Evolutionary conservation across 2,797 vertebrate genomes (phyloP).

Genomic region (Crenichthys baileyi): DNA sequence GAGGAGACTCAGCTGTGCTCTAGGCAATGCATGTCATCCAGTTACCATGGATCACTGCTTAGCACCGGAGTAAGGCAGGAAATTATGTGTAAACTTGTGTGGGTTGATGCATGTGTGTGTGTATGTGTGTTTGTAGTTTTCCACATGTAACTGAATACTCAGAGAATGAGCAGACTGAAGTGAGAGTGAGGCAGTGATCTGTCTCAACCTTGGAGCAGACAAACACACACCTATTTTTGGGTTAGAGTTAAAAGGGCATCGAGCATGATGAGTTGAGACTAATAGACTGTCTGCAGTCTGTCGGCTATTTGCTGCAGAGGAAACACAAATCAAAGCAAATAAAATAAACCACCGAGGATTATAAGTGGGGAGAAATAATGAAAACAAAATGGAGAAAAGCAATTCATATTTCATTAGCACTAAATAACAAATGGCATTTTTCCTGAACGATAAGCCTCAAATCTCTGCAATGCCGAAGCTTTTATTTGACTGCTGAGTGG

Average conservation of each 20-base stretch:
- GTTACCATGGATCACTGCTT: conserved; percentile 84
- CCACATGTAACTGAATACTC: conserved; percentile 50
- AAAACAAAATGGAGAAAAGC: conserved; percentile 62
- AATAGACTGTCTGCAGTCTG: conserved; percentile 34
- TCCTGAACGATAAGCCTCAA: conserved; percentile 63
- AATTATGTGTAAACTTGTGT: conserved; percentile 56
- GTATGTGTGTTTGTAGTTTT: conserved; percentile 28
- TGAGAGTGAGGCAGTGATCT: conserved; percentile 69
- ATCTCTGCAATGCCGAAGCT: conserved; percentile 61
- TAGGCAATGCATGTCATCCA: conserved; percentile 80
- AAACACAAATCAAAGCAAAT: conserved; percentile 53
- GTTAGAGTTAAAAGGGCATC: conserved; percentile 44
- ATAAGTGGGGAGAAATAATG: conserved; percentile 56
- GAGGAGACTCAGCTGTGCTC: conserved; percentile 85
- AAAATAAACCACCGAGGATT: conserved; percentile 48
- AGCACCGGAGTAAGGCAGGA: conserved; percentile 57
- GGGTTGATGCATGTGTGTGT: conserved; percentile 31
- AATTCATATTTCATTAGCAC: conserved; percentile 73
- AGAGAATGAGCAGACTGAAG: conserved; percentile 68
- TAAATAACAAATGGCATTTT: conserved; percentile 68
- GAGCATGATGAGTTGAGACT: conserved; percentile 33
- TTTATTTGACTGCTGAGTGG: conserved; percentile 76
- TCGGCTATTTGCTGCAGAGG: conserved; percentile 21
- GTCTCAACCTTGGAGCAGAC: conserved; percentile 61
- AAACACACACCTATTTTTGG: conserved; percentile 48